Conservation (phyloP, 2,888 invertebrate species). For the Oscheius onirici region DNA sequence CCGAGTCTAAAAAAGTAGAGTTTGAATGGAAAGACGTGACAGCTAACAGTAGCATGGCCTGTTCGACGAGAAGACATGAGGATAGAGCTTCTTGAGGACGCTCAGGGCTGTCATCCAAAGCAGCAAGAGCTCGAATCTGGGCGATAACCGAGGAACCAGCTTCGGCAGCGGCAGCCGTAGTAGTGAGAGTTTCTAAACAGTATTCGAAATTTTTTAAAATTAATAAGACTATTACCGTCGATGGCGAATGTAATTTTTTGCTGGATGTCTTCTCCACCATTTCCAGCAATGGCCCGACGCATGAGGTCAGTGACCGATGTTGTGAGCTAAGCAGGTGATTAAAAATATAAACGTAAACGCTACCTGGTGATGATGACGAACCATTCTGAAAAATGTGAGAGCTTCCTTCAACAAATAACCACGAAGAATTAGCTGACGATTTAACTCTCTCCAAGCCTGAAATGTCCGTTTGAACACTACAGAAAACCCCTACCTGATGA, state of each 20-base stretch:
- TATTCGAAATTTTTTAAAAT: too few species aligned
- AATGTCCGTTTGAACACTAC: not conserved
- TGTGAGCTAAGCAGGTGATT: not conserved
- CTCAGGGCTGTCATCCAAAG: constrained; percentile 80
- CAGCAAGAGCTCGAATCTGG: constrained; percentile 80
- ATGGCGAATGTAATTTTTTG: not conserved
- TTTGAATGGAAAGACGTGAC: not conserved
- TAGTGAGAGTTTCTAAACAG: constrained; percentile 78
- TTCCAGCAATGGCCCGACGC: constrained; percentile 7
- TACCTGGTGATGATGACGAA: constrained; percentile 74
- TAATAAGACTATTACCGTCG: constrained; percentile 2
- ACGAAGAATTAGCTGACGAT: constrained; percentile 82
- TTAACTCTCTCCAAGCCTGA: constrained; percentile 83
- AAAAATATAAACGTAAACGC: constrained; percentile 20
- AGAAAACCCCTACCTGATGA: constrained; percentile 38
- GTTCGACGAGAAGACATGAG: constrained; percentile 74
- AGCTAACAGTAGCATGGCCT: constrained; percentile 62
- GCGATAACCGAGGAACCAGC: constrained; percentile 80
- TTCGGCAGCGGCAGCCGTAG: constrained; percentile 83
- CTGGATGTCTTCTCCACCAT: constrained; percentile 23
- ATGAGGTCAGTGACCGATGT: not conserved
- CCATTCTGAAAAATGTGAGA: constrained; percentile 80
- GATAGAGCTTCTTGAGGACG: constrained; percentile 74
- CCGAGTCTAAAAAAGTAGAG: constrained; percentile 53
- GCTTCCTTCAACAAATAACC: constrained; percentile 83